Conservation (phyloP, 2,797 vertebrate species). For the Hyperoplus immaculatus region DNA sequence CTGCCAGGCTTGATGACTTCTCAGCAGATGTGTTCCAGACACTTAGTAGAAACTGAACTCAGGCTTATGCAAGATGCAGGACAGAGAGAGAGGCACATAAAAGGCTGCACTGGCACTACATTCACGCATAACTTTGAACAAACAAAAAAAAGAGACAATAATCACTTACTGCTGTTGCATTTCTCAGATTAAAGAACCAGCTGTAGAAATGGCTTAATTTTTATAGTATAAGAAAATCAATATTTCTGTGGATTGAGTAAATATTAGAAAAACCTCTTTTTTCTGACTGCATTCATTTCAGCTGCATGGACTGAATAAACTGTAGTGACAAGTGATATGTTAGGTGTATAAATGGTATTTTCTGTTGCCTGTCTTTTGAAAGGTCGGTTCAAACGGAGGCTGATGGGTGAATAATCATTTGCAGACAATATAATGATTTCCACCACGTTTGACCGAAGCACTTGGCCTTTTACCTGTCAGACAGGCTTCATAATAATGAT, state of each 20-base stretch:
- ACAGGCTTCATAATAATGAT: background rate
- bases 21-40: slow-evolving; percentile 22
- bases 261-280: background rate
- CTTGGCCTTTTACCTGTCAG: slow-evolving; percentile 12
- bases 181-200: background rate
- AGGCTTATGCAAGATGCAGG: background rate
- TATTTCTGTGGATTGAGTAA: background rate
- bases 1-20: slow-evolving; percentile 19
- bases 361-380: background rate
- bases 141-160: background rate
- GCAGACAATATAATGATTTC: slow-evolving; percentile 12
- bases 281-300: background rate
- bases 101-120: background rate
- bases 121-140: background rate
- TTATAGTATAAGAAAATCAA: background rate
- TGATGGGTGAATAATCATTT: slow-evolving; percentile 6
- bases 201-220: background rate
- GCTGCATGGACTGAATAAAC: background rate
- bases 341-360: background rate
- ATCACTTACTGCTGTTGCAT: background rate
- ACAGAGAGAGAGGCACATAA: background rate
- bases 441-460: background rate
- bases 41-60: background rate
- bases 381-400: background rate
- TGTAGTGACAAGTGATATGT: background rate